Evolutionary conservation across 2,797 vertebrate genomes (phyloP), one percentile per base, ranked within the genome.

Genomic region (Platyrinchus mystaceus): DNA sequence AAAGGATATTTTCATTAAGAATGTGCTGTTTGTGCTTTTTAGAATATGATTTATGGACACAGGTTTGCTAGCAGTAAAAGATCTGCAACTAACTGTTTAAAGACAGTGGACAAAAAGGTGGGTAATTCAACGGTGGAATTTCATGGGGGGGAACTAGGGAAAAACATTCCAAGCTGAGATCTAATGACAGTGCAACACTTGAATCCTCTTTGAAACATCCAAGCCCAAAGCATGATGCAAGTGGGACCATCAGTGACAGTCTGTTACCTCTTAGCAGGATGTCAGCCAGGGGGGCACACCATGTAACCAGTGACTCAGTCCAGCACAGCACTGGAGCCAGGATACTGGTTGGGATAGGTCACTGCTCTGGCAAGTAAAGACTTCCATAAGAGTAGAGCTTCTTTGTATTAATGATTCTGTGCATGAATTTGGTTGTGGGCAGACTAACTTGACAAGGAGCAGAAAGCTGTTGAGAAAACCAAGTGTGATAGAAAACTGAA

Each of bases 1-100:
- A 94, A 63, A 79, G 36, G 47, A 55, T 85, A 62, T 76, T 94
- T 88, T 84, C 1, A 2, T 58, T 79, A 84, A 60, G 64, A 80
- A 67, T 46, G 30, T 37, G 20, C 55, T 90, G 47, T 86, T 92
- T 82, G n/a, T 91, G 50, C 26, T 84, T 93, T 88, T 84, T 80
- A 73, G 62, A 68, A 78, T 32, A 44, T 80, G 44, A 89, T 77
- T 90, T 95, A 89, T 79, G 89, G 83, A 74, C 44, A 34, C 5
- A 77, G 21, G 36, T 52, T 92, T 87, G 32, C 28, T 81, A 62
- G 53, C 74, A 67, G 43, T 52, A 70, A 66, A 77, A 83, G 47
- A 80, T 58, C 60, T 66, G 41, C 62, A 86, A 59, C 30, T 46
- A 87, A 47, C 55, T 49, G 6, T 71, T 93, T 74, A 74, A 87